These are phyloP conservation scores for Cephalopachus bancanus DNA, from an alignment of 2,797 vertebrate genomes.

Conservation along the genomic window DNA sequence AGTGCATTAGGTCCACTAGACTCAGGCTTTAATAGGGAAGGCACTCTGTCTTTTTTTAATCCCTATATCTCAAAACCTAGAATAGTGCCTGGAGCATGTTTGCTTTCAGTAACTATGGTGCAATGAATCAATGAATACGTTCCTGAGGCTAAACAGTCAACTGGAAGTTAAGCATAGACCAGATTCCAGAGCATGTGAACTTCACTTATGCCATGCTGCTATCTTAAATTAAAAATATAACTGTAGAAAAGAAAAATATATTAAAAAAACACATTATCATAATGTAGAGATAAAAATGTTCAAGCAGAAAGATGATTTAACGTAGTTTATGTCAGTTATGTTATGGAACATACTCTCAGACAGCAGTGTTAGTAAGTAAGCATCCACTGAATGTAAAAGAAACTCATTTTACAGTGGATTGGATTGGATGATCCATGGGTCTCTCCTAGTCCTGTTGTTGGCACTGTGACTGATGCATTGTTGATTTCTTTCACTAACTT, in stretches of 20 bases:
- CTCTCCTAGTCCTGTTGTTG: background rate
- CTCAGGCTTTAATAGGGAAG: background rate
- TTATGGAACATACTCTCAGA: background rate
- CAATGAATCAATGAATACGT: background rate
- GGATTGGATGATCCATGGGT: background rate
- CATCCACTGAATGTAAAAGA: background rate
- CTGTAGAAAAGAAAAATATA: background rate
- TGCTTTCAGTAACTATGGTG: background rate
- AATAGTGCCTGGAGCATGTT: background rate
- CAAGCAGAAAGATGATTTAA: background rate
- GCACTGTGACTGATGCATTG: background rate
- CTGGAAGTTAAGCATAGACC: background rate
- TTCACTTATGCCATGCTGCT: background rate
- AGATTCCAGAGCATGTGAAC: background rate
- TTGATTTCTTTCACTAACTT: background rate
- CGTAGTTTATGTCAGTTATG: background rate
- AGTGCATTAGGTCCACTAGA: background rate
- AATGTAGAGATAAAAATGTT: background rate
- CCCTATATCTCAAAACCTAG: background rate
- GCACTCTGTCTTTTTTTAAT: background rate
- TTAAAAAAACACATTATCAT: background rate
- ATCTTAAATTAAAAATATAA: background rate
- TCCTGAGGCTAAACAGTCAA: background rate
- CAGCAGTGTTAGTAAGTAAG: background rate
- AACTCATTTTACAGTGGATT: background rate